Evolutionary conservation across 2,797 vertebrate genomes (phyloP), one percentile per base, ranked within the genome.

Genomic region (Carapus acus): DNA sequence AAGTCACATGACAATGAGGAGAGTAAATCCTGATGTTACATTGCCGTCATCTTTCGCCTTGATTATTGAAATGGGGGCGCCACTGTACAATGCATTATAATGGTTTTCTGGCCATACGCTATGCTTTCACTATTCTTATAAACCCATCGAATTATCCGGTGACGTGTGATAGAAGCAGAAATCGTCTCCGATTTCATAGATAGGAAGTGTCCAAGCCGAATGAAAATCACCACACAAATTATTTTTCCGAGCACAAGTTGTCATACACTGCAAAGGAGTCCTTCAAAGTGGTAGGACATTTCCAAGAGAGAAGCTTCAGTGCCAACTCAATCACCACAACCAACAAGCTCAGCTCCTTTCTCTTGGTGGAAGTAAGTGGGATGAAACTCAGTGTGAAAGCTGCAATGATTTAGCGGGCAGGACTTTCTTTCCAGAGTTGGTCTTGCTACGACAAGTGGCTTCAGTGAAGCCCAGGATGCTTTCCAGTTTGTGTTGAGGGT

Each of bases 1-100:
- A 83, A 78, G 85, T 87, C 83, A 87, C 85, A 87, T 87, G 85
- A 87, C 85, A 87, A 77, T 76, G 65, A 81, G 78, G 65, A 63
- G 72, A 64, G 69, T 61, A 60, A 77, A 67, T 51, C 68, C 74
- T 76, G 56, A 66, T 68, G 79, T 86, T 87, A 87, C 84, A 87
- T 86, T 27, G 76, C 84, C 56, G 34, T 74, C 76, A 82, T 83
- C 64, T 80, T 83, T 41, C n/a, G 62, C 73, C 73, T 58, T 41
- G 54, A 76, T 81, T 83, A 86, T 59, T 83, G 75, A 81, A 79
- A 73, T 22, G 46, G 58, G 59, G 69, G 76, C 51, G 58, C 52
- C 44, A 71, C 51, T 49, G 48, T 38, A 62, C 24, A 44, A 71
- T 68, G 52, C 83, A 84, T 85, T 67, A 60, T 82, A 77, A 74